A percentile compares a stretch with the other conserved stretches of the same genome.
phyloP scores from a whole-genome alignment of 2,888 invertebrate genomes.

The Epiblema foenella region DNA sequence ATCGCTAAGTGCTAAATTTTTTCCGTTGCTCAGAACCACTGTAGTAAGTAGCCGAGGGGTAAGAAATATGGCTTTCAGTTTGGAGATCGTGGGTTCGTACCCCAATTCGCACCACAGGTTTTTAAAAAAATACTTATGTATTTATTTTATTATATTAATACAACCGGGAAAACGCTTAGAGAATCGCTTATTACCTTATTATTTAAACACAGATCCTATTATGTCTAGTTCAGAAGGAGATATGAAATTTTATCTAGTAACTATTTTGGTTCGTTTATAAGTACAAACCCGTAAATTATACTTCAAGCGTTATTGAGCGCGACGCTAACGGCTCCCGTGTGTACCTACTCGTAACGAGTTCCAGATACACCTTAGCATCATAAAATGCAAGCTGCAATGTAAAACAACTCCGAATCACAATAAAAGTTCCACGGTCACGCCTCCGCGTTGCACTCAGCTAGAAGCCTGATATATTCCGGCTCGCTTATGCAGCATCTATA shows the following conservation, averaged over 20 bases:
- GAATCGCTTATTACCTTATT: background rate
- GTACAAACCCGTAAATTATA: constrained; percentile 1
- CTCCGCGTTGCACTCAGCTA: constrained; percentile 33
- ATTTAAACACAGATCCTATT: background rate
- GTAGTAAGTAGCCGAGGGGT: too few relatives aligned
- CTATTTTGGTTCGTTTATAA: constrained; percentile 9
- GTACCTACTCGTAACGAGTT: background rate
- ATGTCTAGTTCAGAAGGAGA: background rate
- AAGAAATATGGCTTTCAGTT: too few relatives aligned
- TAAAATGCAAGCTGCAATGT: constrained; percentile 27
- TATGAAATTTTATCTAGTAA: background rate
- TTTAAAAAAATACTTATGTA: too few relatives aligned
- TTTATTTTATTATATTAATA: too few relatives aligned
- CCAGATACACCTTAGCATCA: constrained; percentile 11
- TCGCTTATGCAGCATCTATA: background rate
- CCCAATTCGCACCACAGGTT: too few relatives aligned
- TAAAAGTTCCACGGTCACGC: constrained; percentile 31
- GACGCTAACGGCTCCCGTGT: background rate
- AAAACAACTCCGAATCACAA: constrained; percentile 30
- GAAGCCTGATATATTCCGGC: constrained; percentile 14
- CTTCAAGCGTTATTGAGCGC: constrained; percentile 5
- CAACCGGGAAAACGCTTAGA: too few relatives aligned
- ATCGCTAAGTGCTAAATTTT: too few relatives aligned
- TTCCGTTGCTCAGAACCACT: too few relatives aligned
- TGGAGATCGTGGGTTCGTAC: too few relatives aligned